phyloP scores from a whole-genome alignment of 2,113 vertebrate species.

The Microcebus griseorufus region DNA sequence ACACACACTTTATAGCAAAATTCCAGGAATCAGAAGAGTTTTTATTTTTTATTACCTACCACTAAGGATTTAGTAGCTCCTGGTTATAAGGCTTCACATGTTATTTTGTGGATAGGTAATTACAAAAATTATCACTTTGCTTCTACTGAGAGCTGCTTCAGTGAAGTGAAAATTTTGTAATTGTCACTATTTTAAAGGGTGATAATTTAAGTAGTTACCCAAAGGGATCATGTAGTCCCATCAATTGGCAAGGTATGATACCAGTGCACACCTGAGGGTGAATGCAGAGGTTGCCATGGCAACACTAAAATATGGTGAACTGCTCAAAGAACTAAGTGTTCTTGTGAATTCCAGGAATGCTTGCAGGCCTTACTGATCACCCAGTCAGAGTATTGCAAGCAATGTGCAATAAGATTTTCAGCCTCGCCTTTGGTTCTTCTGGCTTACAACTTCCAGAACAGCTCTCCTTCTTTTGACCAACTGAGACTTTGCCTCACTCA shows the following conservation, averaged over 20 bases:
- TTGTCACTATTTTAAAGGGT: slow-evolving; percentile 72
- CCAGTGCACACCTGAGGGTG: slow-evolving; percentile 38
- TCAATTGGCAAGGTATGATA: slow-evolving; percentile 34
- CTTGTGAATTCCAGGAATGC: neutral
- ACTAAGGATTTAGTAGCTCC: slow-evolving; percentile 51
- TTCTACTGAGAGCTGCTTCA: slow-evolving; percentile 40
- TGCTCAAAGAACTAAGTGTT: slow-evolving; percentile 13
- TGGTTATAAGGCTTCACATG: slow-evolving; percentile 13
- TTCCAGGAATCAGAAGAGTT: slow-evolving; percentile 3
- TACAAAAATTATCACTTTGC: slow-evolving; percentile 74
- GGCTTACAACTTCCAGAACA: neutral
- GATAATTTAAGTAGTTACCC: slow-evolving; percentile 70
- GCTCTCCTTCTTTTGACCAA: neutral
- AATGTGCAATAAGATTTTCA: neutral
- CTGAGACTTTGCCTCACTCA: neutral
- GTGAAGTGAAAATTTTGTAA: slow-evolving; percentile 73
- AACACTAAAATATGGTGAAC: slow-evolving; percentile 40
- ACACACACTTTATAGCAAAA: slow-evolving; percentile 39
- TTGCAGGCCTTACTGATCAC: neutral
- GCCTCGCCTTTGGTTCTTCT: neutral
- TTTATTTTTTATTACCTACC: slow-evolving; percentile 39
- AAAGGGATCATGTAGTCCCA: slow-evolving; percentile 36
- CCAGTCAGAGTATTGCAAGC: neutral
- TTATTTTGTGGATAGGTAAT: slow-evolving; percentile 67
- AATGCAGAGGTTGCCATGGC: slow-evolving; percentile 67